A percentile compares a stretch with the other conserved stretches of the same genome.
phyloP scores from a whole-genome alignment of 2,888 invertebrate species.

The Sminthurides aquaticus region DNA sequence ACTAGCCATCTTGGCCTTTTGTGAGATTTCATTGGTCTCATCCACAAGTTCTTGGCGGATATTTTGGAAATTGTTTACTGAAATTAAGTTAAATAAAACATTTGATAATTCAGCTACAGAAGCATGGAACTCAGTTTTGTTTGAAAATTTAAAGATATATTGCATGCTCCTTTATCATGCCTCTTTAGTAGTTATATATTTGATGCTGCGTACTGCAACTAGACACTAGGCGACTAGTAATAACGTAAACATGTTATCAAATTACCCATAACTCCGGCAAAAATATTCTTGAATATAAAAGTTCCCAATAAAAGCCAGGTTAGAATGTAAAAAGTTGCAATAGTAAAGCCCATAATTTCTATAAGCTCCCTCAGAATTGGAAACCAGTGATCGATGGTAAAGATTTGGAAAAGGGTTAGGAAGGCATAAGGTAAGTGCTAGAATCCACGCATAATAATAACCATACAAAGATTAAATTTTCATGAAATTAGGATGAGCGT shows the following conservation, averaged over 20 bases:
- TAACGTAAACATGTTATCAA: too few species aligned
- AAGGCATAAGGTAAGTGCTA: conserved; percentile 31
- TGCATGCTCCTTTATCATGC: too few species aligned
- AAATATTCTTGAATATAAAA: conserved; percentile 42
- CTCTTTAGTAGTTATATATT: too few species aligned
- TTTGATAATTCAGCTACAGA: background rate
- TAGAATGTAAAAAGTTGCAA: conserved; percentile 29
- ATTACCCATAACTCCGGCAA: conserved; percentile 41
- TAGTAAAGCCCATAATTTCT: conserved; percentile 15
- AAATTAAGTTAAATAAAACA: background rate
- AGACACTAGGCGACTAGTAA: too few species aligned
- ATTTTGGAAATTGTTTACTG: conserved; percentile 40
- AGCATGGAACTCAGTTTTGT: background rate
- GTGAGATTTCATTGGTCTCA: conserved; percentile 16
- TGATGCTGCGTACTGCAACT: too few species aligned
- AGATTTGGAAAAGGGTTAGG: conserved; percentile 40
- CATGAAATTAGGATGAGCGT: too few species aligned
- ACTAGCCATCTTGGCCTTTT: background rate
- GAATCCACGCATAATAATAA: background rate
- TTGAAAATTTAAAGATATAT: too few species aligned
- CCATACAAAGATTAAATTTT: too few species aligned
- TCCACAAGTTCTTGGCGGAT: conserved; percentile 27
- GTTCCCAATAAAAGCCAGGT: conserved; percentile 40
- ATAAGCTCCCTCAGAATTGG: conserved; percentile 27
- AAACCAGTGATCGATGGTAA: conserved; percentile 40